Evolutionary conservation across 1,140 invertebrate genomes (phyloP), one percentile per base, ranked within the genome.

Genomic region (Brachionus koreanus): DNA sequence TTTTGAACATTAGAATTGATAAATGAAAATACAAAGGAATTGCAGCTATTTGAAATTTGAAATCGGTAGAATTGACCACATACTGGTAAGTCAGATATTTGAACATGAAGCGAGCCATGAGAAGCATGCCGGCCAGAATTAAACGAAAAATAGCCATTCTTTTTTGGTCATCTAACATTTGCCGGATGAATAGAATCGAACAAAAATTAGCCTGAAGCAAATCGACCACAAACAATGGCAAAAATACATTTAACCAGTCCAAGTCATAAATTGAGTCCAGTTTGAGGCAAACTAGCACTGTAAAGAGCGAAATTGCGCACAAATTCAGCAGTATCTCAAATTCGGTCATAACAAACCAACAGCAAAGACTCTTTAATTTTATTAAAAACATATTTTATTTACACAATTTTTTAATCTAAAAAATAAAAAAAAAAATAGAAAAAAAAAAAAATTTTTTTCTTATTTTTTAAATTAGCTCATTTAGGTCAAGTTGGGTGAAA

Each of bases 381-480:
- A 79, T 57, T 37, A 79, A 79, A 61, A 79, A 65, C 76, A 79
- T 79, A 33, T 79, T 79, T 46, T 74, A 43, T 72, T 72, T 72
- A 72, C 19, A 39, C 10, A 42, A 39, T n/a, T n/a, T n/a, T n/a
- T 72, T 29, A 23, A 72, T 72, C 67, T 72, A 72, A 72, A 72
- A 7, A 74, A 74, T 42, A 72, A 7, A 39, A 16, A 16, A 39
- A 37, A 42, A 72, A 72, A 16, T 25, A 46, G n/a, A 10, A 46
- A 46, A 46, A 12, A n/a, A n/a, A n/a, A n/a, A 12, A 12, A 12
- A 46, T n/a, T n/a, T 29, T 65, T 65, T 33, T 33, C 5, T 37
- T 33, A 5, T 65, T 16, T 69, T 37, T 25, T 74, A 46, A 25
- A 74, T 19, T 12, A 74, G 19, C 13, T 43, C 33, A 9, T 13